Base-by-base conservation (phyloP, 2,797 vertebrate genomes). In the Oceanodroma leucorhoa region DNA sequence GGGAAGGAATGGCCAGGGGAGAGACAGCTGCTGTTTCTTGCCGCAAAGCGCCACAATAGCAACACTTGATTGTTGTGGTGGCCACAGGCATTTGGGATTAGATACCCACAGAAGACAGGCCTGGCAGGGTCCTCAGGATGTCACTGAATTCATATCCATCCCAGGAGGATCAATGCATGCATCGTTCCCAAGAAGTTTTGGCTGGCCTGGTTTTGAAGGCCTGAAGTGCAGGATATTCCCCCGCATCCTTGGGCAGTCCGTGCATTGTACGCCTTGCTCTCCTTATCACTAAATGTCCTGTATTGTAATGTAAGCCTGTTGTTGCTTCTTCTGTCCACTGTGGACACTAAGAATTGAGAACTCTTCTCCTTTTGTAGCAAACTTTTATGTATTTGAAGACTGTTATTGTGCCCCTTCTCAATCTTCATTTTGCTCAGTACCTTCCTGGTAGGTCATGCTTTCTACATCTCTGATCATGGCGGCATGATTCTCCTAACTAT, bases 21-120 rank as follows among this genome's bases (percentile, higher is more conserved):
- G 83, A 93, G 66, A 89, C 46, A 81, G 82, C 89, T 93, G 91
- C 64, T 93, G n/a, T 80, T 95, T 90, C 78, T 90, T 51, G 43
- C 54, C 0, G 0, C 61, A 82, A 84, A 54, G 34, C 30, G 54
- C 51, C n/a, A 80, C 65, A 75, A 69, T 21, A 92, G 51, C 64
- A 64, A 46, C 23, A 41, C 43, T 80, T 71, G 48, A 51, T 48
- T 4, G 27, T 57, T 41, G 65, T 60, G 36, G 66, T 54, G 87
- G 70, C 87, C 40, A 77, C 27, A 48, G 57, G 70, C 54, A 36
- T 73, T 94, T 86, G 88, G 72, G 84, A 87, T 79, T 90, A 85
- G 62, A 75, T 48, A 83, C 32, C 22, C 50, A 65, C 16, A 41
- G 78, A 91, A 95, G 58, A 70, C 32, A 67, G 71, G 61, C 34